phyloP scores from a whole-genome alignment of 2,888 invertebrate species.

The Ormyrus labotus region DNA sequence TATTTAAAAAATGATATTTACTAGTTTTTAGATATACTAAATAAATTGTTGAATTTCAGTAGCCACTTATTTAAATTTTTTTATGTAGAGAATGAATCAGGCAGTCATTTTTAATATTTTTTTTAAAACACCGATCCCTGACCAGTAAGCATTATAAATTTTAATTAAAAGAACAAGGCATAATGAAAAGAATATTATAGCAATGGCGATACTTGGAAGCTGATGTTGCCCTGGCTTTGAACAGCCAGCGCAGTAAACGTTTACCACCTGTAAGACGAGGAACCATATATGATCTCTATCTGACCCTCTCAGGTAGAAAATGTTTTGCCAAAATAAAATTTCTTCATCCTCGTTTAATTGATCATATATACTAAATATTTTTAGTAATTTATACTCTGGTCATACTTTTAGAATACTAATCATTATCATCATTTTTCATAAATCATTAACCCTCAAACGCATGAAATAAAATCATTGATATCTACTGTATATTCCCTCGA shows the following conservation, averaged over 20 bases:
- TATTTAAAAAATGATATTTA: background rate
- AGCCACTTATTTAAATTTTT: constrained; percentile 10
- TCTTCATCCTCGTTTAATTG: constrained; percentile 43
- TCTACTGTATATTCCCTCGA: constrained; percentile 16
- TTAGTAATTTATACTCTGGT: constrained; percentile 45
- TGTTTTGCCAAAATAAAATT: constrained; percentile 62
- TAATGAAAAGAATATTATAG: constrained; percentile 73
- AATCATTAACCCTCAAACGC: constrained; percentile 55
- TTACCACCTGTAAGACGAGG: constrained; percentile 90
- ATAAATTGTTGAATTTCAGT: constrained; percentile 34
- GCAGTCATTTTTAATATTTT: constrained; percentile 28
- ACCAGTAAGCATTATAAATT: constrained; percentile 28
- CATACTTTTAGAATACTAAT: constrained; percentile 51
- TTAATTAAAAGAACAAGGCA: constrained; percentile 59
- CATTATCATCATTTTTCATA: constrained; percentile 48
- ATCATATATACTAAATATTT: constrained; percentile 47
- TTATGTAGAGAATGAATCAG: constrained; percentile 16
- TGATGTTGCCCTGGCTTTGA: constrained; percentile 83
- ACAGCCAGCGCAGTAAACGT: constrained; percentile 86
- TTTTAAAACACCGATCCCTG: constrained; percentile 21
- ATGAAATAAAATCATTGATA: constrained; percentile 9
- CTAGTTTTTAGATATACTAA: constrained; percentile 4
- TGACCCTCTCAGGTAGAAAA: constrained; percentile 90
- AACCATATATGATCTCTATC: constrained; percentile 88
- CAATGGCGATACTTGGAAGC: constrained; percentile 82